Evolutionary conservation across 2,888 invertebrate species (phyloP), one percentile per base, ranked within the genome.

Genomic region (Scelioninae gen. 2): DNA sequence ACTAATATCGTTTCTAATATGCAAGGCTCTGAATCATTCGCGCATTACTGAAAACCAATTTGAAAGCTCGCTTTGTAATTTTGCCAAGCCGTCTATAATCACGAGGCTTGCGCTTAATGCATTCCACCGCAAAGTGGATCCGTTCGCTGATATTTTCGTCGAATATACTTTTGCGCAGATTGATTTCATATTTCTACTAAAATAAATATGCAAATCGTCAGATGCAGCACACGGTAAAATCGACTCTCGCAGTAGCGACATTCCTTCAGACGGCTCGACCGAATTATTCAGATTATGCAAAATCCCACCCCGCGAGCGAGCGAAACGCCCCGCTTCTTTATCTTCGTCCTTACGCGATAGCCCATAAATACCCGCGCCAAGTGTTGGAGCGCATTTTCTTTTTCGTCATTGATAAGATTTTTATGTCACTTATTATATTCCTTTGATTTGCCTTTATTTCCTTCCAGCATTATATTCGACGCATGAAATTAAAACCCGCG

Each of bases 121-220:
- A 76, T 77, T 75, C 58, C 72, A 65, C 68, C 67, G 64, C 64
- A 60, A 68, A 77, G 75, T 75, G 69, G 72, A 60, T 76, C 74
- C 52, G 69, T 67, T 74, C 71, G 71, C 72, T 74, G 63, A 67
- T 61, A 69, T 68, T 60, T 50, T 65, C 58, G 57, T 67, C 46
- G 57, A 74, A 57, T 61, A 68, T 72, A 76, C 70, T 71, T 74
- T 67, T 60, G 72, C 68, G 61, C 60, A 55, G 77, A 79, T 80
- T 78, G 77, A 79, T 79, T 78, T 77, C 76, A 74, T 74, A 76
- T 77, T 80, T 79, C 69, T 65, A 64, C 46, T 60, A 65, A 76
- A 76, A 77, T 76, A 74, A 76, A 74, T 78, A 76, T 76, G 78
- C 72, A 78, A 78, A 78, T 78, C 35, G 48, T 45, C 25, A 25